Evolutionary conservation across 2,888 invertebrate genomes (phyloP).

Genomic region (Lithophane leautieri): DNA sequence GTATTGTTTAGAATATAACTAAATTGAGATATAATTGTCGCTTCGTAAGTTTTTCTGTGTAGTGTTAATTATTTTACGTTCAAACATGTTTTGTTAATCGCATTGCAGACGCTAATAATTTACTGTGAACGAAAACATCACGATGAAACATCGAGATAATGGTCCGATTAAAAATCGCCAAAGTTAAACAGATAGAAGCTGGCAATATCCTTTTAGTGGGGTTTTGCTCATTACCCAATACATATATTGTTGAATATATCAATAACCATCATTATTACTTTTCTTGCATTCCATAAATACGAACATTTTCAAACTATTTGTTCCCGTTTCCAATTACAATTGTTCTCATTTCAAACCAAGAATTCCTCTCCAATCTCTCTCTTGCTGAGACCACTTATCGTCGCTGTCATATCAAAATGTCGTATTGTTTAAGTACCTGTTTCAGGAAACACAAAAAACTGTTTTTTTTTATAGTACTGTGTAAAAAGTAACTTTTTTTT

Average conservation of each 20-base stretch:
- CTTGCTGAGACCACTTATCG: background rate
- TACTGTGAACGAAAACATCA: slow-evolving; percentile 6
- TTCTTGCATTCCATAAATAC: background rate
- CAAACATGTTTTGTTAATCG: slow-evolving; percentile 24
- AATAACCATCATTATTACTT: background rate
- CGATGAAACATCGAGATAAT: background rate
- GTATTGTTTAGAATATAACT: slow-evolving; percentile 41
- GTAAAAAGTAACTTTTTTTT: no score
- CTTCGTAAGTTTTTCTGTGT: slow-evolving; percentile 59
- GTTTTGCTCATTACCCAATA: background rate
- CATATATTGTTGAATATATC: background rate
- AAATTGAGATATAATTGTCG: slow-evolving; percentile 50
- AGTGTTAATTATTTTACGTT: slow-evolving; percentile 43
- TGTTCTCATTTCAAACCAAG: background rate
- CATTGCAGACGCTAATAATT: slow-evolving; percentile 17
- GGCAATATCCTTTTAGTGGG: background rate
- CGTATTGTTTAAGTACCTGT: no score
- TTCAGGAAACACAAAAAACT: no score
- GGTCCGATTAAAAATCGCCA: background rate
- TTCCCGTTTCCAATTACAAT: background rate
- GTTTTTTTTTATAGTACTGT: no score
- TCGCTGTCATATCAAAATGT: no score
- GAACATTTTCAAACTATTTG: background rate
- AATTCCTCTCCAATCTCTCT: background rate
- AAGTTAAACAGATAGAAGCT: background rate